Evolutionary conservation across 1,140 invertebrate species (phyloP).

Genomic region (Temnothorax nylanderi): DNA sequence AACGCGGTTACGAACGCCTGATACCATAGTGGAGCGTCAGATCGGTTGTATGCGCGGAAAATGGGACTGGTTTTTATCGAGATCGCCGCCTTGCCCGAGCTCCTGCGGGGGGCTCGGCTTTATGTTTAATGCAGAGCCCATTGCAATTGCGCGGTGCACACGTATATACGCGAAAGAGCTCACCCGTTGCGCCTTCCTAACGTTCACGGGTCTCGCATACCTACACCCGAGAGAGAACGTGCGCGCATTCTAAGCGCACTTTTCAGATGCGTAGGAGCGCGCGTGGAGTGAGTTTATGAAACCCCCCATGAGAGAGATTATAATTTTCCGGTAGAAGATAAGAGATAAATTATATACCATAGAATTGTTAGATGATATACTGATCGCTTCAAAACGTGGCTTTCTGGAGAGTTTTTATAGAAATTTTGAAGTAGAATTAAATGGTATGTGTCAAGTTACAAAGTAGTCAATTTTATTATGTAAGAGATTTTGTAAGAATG

Average conservation of each 20-base stretch:
- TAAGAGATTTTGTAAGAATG: not conserved
- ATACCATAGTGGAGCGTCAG: slow-evolving; percentile 78
- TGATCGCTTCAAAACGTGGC: not conserved
- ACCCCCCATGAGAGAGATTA: not conserved
- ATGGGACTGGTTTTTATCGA: slow-evolving; percentile 78
- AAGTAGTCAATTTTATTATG: not conserved
- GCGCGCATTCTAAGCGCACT: slow-evolving; percentile 37
- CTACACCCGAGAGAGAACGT: slow-evolving; percentile 20
- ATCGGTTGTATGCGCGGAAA: slow-evolving; percentile 78
- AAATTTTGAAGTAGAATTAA: not conserved
- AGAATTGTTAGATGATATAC: not conserved
- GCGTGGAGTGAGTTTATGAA: not conserved
- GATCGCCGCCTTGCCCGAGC: slow-evolving; percentile 60
- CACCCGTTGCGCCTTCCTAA: slow-evolving; percentile 35
- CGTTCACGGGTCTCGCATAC: slow-evolving; percentile 63
- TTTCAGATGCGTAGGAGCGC: slow-evolving; percentile 28
- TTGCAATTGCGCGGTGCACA: slow-evolving; percentile 59
- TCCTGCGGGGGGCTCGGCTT: slow-evolving; percentile 67
- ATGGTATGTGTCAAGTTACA: not conserved
- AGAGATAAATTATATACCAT: not conserved
- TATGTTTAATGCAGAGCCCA: slow-evolving; percentile 77
- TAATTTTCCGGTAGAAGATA: slow-evolving; percentile 14
- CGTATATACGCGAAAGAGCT: slow-evolving; percentile 59
- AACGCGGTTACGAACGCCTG: slow-evolving; percentile 36
- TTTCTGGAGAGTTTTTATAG: not conserved